A percentile compares a stretch with the other conserved stretches of the same genome.
Evolutionary conservation across 2,113 vertebrate species (phyloP).

Genomic region (Cynoglossus semilaevis): DNA sequence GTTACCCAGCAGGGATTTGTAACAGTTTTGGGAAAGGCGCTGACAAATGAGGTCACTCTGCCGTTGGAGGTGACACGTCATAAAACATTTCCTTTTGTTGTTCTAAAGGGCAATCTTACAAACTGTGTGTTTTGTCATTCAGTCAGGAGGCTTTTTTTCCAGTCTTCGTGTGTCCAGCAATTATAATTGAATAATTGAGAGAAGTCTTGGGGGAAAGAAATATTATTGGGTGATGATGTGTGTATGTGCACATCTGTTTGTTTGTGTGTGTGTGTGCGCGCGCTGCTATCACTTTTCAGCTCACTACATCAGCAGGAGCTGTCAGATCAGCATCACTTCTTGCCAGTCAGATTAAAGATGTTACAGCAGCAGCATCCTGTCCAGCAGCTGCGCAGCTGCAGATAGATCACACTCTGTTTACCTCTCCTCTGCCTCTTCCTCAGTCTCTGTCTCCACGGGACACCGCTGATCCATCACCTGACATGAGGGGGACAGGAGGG

Average conservation of each 20-base stretch:
- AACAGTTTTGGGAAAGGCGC: conserved; percentile 1
- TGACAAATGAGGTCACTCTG: conserved; percentile 3
- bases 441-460: conserved; percentile 36
- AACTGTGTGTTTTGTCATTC: background rate
- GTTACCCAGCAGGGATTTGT: background rate
- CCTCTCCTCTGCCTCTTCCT: conserved; percentile 36
- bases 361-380: conserved; percentile 61
- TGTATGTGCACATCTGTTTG: conserved; percentile 5
- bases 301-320: conserved; percentile 52
- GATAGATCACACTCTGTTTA: conserved; percentile 59
- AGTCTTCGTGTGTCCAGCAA: background rate
- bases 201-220: background rate
- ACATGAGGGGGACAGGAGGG: conserved; percentile 32
- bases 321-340: conserved; percentile 64
- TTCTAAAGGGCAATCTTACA: conserved; percentile 3
- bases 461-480: conserved; percentile 14
- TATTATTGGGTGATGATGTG: background rate
- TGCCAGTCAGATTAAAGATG: conserved; percentile 64
- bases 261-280: conserved; percentile 22
- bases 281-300: conserved; percentile 32
- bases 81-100: background rate
- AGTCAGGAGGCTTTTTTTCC: no score
- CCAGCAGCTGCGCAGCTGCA: conserved; percentile 49
- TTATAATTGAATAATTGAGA: background rate
- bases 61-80: background rate